A percentile compares a stretch with the other conserved stretches of the same genome.
These are phyloP conservation scores for Stegostoma tigrinum DNA, from an alignment of 2,113 vertebrate genomes.

Conservation along the genomic window DNA sequence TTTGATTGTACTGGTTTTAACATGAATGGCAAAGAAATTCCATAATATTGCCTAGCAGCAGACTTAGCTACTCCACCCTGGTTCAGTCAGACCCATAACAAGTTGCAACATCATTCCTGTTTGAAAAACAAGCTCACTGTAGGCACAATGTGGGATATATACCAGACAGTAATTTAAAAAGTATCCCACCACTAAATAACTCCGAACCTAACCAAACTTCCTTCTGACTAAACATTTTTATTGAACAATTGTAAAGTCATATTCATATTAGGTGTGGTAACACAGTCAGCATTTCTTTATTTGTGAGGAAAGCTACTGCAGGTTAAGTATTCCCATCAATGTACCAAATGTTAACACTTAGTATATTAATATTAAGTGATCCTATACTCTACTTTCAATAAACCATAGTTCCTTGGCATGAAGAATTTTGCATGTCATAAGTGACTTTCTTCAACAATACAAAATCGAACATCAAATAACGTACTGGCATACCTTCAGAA, in stretches of 20 bases:
- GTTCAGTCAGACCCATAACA: background rate
- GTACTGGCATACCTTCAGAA: background rate
- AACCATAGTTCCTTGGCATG: background rate
- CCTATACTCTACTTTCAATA: background rate
- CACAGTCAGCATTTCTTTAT: background rate
- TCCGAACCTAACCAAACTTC: background rate
- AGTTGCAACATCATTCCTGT: background rate
- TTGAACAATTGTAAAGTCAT: background rate
- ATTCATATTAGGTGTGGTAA: background rate
- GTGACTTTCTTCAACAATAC: background rate
- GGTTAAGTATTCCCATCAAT: background rate
- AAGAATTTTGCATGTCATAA: background rate
- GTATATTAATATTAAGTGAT: background rate
- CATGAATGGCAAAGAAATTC: conserved; percentile 11
- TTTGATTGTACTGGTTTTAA: conserved; percentile 5
- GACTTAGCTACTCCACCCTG: background rate
- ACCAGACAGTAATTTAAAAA: background rate
- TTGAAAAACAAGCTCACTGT: background rate
- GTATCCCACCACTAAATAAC: background rate
- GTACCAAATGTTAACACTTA: background rate
- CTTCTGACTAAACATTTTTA: conserved; percentile 20
- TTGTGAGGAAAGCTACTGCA: background rate
- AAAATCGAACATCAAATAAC: background rate
- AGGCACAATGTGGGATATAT: background rate
- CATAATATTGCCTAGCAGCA: background rate